Evolutionary conservation across 2,888 invertebrate species (phyloP), one percentile per base, ranked within the genome.

Genomic region (Frankliniella fusca): DNA sequence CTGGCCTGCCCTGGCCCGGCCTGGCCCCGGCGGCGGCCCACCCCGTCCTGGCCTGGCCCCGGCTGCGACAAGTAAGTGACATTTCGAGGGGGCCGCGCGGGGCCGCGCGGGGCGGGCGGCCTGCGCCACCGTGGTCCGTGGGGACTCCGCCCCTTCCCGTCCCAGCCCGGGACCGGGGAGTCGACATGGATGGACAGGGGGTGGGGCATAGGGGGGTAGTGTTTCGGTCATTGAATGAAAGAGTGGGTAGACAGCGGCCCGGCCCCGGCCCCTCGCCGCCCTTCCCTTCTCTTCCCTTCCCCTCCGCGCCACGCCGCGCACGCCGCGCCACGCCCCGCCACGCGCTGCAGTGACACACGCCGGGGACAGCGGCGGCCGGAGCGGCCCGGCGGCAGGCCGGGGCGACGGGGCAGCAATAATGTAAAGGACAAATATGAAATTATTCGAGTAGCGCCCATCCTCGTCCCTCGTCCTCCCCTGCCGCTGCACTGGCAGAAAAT

Each of bases 391-490:
- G 27, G 70, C 27, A 8, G 27, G 54, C 54, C 12, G 54, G n/a
- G 23, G 70, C 70, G 12, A 27, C 70, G 23, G 70, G 10, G 70
- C 27, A 12, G 70, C 70, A 76, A 76, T 76, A 76, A 76, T 76
- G 70, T 27, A 76, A 76, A 76, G 70, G 70, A 76, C 70, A 76
- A 76, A 76, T 76, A 76, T 76, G 70, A 76, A 76, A 76, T 76
- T 27, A 76, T 76, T 76, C 27, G 70, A 76, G 70, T 27, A 27
- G 23, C 23, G 70, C 23, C n/a, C 70, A 11, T 20, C 70, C n/a
- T 11, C n/a, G 12, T 12, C 54, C 10, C 54, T 54, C 54, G 2
- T 54, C 54, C 54, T 18, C 54, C 18, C 18, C 54, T 38, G 38
- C 38, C 38, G 38, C 38, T 38, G 38, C 38, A 38, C 38, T 38